A percentile compares a stretch with the other conserved stretches of the same genome.
Conservation (phyloP, 2,888 invertebrate genomes). For the Carcina quercana region DNA sequence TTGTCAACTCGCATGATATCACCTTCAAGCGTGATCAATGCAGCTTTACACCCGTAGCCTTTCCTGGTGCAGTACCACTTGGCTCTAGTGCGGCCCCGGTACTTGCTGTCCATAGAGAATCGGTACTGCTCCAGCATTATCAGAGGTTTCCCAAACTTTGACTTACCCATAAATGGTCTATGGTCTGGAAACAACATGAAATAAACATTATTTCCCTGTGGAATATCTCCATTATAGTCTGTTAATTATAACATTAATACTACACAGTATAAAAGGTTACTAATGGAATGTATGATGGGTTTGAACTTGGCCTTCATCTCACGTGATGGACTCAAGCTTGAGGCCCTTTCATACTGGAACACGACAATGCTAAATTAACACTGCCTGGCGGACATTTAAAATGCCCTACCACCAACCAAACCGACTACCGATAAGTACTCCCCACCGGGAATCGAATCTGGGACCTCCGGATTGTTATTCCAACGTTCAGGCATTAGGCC, state of each 20-base stretch:
- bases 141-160: not conserved
- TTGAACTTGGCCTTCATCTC: too few relatives aligned
- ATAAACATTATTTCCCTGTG: not conserved
- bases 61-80: conserved; percentile 2
- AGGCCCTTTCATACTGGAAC: too few relatives aligned
- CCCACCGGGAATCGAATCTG: too few relatives aligned
- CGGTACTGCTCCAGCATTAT: conserved; percentile 11
- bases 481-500: too few relatives aligned
- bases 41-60: not conserved
- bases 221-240: not conserved
- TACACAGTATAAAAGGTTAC: not conserved
- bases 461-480: too few relatives aligned
- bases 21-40: conserved; percentile 15
- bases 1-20: conserved; percentile 14
- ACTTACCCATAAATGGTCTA: not conserved
- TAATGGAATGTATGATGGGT: too few relatives aligned
- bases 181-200: not conserved
- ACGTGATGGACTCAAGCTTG: too few relatives aligned
- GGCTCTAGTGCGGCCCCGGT: conserved; percentile 10
- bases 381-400: too few relatives aligned
- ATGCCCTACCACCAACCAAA: too few relatives aligned
- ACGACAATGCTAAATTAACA: too few relatives aligned
- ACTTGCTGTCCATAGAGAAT: conserved; percentile 12
- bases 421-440: too few relatives aligned
- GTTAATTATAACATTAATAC: not conserved